Evolutionary conservation across 2,888 invertebrate species (phyloP).

Genomic region (Microctonus brassicae): DNA sequence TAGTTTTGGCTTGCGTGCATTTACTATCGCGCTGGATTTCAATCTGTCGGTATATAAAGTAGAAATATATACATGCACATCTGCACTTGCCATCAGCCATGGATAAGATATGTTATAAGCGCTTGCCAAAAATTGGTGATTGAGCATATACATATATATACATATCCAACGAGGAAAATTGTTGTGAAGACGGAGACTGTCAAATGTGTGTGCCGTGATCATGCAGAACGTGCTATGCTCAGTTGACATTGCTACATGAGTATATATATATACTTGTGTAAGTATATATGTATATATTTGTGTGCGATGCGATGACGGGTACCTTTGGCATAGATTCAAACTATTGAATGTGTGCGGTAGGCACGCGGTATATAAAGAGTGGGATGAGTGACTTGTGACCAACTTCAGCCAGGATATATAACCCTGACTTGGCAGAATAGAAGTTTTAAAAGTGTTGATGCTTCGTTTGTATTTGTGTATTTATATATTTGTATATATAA

Average conservation of each 20-base stretch:
- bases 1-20: neutral
- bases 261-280: neutral
- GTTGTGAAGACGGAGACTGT: neutral
- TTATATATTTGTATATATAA: neutral
- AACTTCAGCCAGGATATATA: neutral
- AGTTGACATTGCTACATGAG: neutral
- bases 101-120: neutral
- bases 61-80: neutral
- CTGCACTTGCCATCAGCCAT: neutral
- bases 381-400: neutral
- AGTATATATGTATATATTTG: neutral
- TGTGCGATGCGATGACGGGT: neutral
- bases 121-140: neutral
- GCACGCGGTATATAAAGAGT: neutral
- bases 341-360: neutral
- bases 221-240: neutral
- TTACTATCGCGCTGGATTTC: neutral
- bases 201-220: neutral
- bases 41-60: neutral
- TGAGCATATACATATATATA: neutral
- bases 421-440: conserved; percentile 3
- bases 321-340: conserved; percentile 9
- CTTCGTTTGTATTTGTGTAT: too few species aligned
- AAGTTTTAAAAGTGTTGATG: conserved; percentile 8
- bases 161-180: neutral